phyloP scores from a whole-genome alignment of 1,140 invertebrate genomes.

The Phymorhynchus buccinoides region DNA sequence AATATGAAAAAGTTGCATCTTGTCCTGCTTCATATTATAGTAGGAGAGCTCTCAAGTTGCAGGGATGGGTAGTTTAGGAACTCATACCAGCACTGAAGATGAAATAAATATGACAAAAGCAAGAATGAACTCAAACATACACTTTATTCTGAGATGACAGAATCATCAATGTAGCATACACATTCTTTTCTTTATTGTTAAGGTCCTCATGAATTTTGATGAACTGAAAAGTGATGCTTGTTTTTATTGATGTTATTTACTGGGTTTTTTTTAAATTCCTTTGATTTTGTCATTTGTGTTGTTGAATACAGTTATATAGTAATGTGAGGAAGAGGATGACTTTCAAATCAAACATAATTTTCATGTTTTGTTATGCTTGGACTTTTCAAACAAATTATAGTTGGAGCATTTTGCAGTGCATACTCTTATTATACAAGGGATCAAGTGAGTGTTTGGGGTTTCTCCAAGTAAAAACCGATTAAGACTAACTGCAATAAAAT shows the following conservation, averaged over 20 bases:
- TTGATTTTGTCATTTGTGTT: neutral
- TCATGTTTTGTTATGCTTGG: neutral
- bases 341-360: neutral
- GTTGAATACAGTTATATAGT: neutral
- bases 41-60: too few species aligned
- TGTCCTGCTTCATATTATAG: too few species aligned
- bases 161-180: too few species aligned
- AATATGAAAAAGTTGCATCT: too few species aligned
- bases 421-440: too few species aligned
- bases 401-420: neutral
- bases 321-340: neutral
- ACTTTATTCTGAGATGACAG: neutral
- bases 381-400: neutral
- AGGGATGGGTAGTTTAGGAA: too few species aligned
- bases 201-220: too few species aligned
- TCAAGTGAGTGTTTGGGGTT: neutral
- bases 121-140: neutral
- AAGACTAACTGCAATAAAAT: too few species aligned
- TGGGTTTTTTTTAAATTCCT: neutral
- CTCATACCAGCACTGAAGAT: too few species aligned
- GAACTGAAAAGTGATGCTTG: neutral
- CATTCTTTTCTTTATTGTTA: too few species aligned
- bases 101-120: too few species aligned
- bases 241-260: neutral
- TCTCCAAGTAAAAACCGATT: too few species aligned